Base-by-base conservation (phyloP, 1,140 invertebrate species). In the Zaprionus vittiger region DNA sequence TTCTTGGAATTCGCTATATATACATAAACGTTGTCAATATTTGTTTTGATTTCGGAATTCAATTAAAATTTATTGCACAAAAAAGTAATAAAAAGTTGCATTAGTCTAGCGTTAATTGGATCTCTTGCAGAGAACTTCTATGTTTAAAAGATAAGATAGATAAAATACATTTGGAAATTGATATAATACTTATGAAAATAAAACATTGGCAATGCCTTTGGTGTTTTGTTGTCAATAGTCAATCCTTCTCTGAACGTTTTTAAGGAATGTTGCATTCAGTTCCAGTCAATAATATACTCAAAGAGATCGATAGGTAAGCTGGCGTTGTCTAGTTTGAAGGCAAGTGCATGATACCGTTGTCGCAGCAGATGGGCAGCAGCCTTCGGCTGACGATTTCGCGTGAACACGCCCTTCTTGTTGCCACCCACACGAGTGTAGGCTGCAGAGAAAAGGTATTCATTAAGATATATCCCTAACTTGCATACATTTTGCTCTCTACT, bases 351-450 rank as follows among this genome's bases (percentile, higher is more conserved):
- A 92, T 99, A 98, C 31, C 98, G 94, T 81, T 94, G 94, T 47
- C 97, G 93, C 4, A 98, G 91, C 26, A 96, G 93, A 93, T 96
- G 95, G 17, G 97, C 97, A 1, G 96, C 95, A 62, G 96, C 94
- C 93, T 99, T 99, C 5, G 98, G 97, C 92, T 98, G 96, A 12
- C 98, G 93, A 62, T 96, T 95, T 71, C 97, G 94, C 0, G 97
- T 98, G 77, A 99, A 97, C 57, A 98, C 95, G 14, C 98, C 98
- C 91, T 99, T 99, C 89, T 96, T 98, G 92, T 98, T 99, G 2
- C 98, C 98, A 3, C 96, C 96, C 15, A 96, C 96, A 83, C 96
- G 93, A 1, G 94, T 96, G 72, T 94, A 96, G 74, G 70, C 85
- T 85, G 7, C 2, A 44, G 52, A 37, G 14, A 9, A 11, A 52